A percentile compares a stretch with the other conserved stretches of the same genome.
These are phyloP conservation scores for Elephas maximus DNA, from an alignment of 2,113 vertebrate species.

Conservation along the genomic window DNA sequence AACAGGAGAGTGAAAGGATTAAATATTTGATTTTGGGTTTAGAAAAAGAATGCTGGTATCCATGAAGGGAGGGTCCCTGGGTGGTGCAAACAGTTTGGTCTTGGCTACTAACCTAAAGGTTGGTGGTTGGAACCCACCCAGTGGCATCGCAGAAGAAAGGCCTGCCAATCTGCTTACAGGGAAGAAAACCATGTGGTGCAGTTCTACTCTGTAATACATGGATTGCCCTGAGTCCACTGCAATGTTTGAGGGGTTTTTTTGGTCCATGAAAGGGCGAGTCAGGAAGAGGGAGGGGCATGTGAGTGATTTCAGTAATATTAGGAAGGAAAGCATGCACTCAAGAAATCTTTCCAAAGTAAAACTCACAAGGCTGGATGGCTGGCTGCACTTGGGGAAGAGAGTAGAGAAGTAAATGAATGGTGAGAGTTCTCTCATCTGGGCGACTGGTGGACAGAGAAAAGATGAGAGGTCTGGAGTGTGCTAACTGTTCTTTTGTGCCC, in stretches of 20 bases:
- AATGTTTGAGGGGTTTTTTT: background rate
- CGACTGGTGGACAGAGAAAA: background rate
- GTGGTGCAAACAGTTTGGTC: background rate
- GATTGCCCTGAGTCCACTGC: background rate
- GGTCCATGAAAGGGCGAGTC: background rate
- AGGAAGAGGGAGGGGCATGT: background rate
- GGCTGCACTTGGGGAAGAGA: background rate
- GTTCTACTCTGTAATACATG: background rate
- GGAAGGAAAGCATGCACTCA: background rate
- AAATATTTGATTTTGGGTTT: background rate
- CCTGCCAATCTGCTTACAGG: background rate
- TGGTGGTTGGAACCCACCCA: background rate
- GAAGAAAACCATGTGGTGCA: background rate
- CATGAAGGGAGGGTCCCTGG: background rate
- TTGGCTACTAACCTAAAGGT: background rate
- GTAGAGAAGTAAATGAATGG: background rate
- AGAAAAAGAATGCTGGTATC: background rate
- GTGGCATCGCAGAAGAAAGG: background rate
- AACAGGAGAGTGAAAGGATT: background rate
- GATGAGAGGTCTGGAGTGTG: background rate
- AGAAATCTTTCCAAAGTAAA: constrained; percentile 14
- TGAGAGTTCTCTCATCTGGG: background rate
- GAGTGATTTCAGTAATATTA: constrained; percentile 30
- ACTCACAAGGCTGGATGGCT: background rate
- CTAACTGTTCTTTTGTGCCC: background rate